Percentiles rank a stretch among this genome's conserved stretches.
Evolutionary conservation across 2,113 vertebrate genomes (phyloP).

Genomic region (Emberiza fucata): DNA sequence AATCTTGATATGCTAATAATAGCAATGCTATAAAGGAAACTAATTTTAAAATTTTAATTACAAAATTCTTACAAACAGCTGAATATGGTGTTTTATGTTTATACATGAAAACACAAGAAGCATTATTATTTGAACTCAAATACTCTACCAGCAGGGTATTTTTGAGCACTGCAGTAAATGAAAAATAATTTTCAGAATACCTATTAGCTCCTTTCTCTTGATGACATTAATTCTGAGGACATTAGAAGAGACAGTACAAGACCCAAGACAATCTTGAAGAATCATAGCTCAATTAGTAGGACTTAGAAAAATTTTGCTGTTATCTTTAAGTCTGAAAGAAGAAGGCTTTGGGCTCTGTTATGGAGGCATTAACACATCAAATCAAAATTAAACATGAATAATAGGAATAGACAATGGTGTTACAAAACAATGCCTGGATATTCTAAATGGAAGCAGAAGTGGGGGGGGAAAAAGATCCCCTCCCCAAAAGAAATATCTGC

Average conservation of each 20-base stretch:
- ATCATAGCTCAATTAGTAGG: neutral
- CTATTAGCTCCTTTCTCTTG: neutral
- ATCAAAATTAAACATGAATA: neutral
- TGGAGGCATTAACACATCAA: neutral
- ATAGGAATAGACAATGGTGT: neutral
- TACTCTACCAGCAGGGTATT: neutral
- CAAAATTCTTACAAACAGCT: neutral
- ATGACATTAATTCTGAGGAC: neutral
- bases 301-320: neutral
- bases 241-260: neutral
- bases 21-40: neutral
- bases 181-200: neutral
- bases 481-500: neutral
- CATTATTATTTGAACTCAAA: neutral
- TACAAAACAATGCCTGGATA: neutral
- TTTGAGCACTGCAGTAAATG: neutral
- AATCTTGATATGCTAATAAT: neutral
- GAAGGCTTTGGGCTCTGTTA: neutral
- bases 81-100: neutral
- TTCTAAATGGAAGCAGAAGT: neutral
- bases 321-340: neutral
- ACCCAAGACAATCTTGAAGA: neutral
- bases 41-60: neutral
- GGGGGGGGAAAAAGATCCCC: rapidly evolving
- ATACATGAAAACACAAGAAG: neutral